Percentiles rank a stretch among this genome's conserved stretches.
phyloP scores from a whole-genome alignment of 2,113 vertebrate genomes.

The Cettia cetti region DNA sequence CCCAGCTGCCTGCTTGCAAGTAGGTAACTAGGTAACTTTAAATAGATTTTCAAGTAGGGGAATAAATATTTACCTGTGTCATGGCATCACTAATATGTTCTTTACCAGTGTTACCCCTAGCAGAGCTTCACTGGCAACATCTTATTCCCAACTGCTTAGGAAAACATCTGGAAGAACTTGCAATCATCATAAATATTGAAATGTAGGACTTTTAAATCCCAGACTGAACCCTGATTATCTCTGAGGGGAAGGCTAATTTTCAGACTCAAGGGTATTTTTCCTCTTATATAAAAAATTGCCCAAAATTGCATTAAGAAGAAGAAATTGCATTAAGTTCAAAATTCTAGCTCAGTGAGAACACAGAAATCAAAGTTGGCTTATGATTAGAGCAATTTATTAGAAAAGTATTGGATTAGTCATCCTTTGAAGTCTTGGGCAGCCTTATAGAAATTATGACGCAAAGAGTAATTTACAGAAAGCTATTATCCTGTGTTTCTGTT shows the following conservation, averaged over 20 bases:
- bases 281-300: background rate
- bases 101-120: background rate
- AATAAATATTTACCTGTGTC: background rate
- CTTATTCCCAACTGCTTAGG: background rate
- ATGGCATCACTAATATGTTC: background rate
- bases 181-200: background rate
- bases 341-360: background rate
- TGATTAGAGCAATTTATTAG: background rate
- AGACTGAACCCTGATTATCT: background rate
- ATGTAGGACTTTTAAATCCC: background rate
- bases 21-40: fast-evolving
- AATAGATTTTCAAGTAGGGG: background rate
- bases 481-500: background rate
- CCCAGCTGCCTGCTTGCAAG: background rate
- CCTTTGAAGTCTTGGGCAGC: background rate
- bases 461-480: background rate
- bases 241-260: background rate
- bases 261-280: background rate
- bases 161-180: background rate
- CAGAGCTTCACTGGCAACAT: background rate
- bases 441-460: background rate
- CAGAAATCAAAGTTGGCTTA: background rate
- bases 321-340: background rate
- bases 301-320: too few species aligned
- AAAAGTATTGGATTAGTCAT: background rate